Evolutionary conservation across 2,797 vertebrate species (phyloP).

Genomic region (Gymnoscopelus microlampas): DNA sequence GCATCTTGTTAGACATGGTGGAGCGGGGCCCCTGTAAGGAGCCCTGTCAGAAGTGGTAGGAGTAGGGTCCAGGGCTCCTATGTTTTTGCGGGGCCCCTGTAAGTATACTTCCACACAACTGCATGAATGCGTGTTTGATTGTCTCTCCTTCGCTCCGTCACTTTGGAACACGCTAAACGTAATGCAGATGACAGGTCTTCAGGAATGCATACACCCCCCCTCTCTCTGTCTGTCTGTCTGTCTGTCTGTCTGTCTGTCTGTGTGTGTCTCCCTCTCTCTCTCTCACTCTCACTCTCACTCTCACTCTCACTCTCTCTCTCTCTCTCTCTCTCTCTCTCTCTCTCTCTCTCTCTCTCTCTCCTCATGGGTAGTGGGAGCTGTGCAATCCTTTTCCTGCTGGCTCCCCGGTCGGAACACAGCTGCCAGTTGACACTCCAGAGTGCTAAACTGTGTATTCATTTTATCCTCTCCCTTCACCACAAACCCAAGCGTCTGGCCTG

Average conservation of each 20-base stretch:
- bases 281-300: neutral
- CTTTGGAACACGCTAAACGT: too few relatives aligned
- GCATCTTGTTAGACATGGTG: slow-evolving; percentile 45
- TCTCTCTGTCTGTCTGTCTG: neutral
- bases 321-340: neutral
- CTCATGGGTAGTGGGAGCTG: neutral
- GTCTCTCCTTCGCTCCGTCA: too few relatives aligned
- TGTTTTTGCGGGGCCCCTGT: too few relatives aligned
- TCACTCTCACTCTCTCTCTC: too few relatives aligned
- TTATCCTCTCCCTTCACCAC: slow-evolving; percentile 46
- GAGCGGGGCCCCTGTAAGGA: slow-evolving; percentile 5
- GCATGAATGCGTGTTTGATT: slow-evolving; percentile 3
- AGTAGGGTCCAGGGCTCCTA: neutral
- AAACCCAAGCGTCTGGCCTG: slow-evolving; percentile 43
- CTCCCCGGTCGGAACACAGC: slow-evolving; percentile 32
- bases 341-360: neutral
- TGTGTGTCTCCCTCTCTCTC: neutral
- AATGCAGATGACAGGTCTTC: too few relatives aligned
- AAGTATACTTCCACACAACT: neutral
- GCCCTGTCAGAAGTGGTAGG: neutral
- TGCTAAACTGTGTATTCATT: slow-evolving; percentile 53
- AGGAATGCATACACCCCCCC: neutral
- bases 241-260: neutral
- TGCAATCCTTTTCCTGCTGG: slow-evolving; percentile 34
- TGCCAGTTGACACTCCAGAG: slow-evolving; percentile 48